phyloP scores from a whole-genome alignment of 2,888 invertebrate species.

The Nymphalis urticae region DNA sequence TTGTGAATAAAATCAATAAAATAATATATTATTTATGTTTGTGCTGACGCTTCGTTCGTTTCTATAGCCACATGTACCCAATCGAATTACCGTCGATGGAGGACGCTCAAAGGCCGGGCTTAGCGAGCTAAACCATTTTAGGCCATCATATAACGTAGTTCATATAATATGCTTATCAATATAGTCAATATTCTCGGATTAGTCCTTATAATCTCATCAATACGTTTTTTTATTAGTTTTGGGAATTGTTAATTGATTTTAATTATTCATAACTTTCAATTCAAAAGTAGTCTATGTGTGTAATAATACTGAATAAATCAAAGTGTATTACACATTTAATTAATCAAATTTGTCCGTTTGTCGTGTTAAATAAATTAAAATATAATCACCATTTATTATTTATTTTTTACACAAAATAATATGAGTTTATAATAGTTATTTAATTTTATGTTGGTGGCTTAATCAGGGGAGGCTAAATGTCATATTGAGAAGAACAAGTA shows the following conservation, averaged over 20 bases:
- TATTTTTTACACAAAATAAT: no score
- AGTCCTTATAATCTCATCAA: conserved; percentile 1
- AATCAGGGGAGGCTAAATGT: no score
- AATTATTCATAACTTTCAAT: conserved; percentile 4
- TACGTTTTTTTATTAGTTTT: not conserved
- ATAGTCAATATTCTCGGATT: not conserved
- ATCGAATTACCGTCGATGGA: conserved; percentile 28
- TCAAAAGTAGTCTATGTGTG: not conserved
- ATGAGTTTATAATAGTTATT: no score
- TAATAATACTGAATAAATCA: not conserved
- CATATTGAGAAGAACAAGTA: no score
- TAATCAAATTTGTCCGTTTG: no score
- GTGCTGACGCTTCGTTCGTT: conserved; percentile 11
- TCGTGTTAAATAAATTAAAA: no score
- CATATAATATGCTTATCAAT: conserved; percentile 25
- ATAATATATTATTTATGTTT: no score
- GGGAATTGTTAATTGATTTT: not conserved
- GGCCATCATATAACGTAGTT: conserved; percentile 19
- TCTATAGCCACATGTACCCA: conserved; percentile 21
- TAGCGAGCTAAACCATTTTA: conserved; percentile 27
- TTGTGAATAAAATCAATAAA: no score
- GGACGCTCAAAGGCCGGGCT: conserved; percentile 30
- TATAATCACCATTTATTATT: no score
- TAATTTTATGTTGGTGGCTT: no score
- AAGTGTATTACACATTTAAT: not conserved